phyloP scores from a whole-genome alignment of 2,797 vertebrate genomes.

The Sarcophilus harrisii region DNA sequence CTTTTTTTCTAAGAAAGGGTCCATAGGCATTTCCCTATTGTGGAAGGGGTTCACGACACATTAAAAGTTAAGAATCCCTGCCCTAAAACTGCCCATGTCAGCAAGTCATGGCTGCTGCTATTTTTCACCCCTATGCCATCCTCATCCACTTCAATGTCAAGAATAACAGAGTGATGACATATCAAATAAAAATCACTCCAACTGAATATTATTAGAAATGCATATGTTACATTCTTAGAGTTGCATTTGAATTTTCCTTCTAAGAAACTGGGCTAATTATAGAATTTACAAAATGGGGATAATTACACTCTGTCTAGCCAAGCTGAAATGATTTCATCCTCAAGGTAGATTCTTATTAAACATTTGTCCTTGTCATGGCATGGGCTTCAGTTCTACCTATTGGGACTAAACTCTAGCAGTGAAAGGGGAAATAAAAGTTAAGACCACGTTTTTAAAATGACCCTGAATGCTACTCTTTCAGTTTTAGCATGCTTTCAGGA shows the following conservation, averaged over 20 bases:
- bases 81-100: background rate
- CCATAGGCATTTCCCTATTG: background rate
- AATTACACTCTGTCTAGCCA: slow-evolving; percentile 15
- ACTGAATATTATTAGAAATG: slow-evolving; percentile 26
- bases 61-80: background rate
- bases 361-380: background rate
- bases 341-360: background rate
- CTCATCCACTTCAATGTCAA: background rate
- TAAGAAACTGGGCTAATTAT: background rate
- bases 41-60: background rate
- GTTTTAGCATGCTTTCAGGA: slow-evolving; percentile 27
- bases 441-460: background rate
- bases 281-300: slow-evolving; percentile 25
- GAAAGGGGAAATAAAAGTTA: slow-evolving; percentile 31
- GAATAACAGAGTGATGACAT: background rate
- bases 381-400: background rate
- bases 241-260: slow-evolving; percentile 11
- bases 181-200: slow-evolving; percentile 8
- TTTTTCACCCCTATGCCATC: background rate
- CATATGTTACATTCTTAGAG: background rate
- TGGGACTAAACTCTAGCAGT: background rate
- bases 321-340: slow-evolving; percentile 12
- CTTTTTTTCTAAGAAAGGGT: background rate
- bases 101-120: background rate
- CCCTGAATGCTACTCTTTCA: background rate